These are phyloP conservation scores for Phytoseiulus persimilis DNA, from an alignment of 2,888 invertebrate species.

Conservation along the genomic window DNA sequence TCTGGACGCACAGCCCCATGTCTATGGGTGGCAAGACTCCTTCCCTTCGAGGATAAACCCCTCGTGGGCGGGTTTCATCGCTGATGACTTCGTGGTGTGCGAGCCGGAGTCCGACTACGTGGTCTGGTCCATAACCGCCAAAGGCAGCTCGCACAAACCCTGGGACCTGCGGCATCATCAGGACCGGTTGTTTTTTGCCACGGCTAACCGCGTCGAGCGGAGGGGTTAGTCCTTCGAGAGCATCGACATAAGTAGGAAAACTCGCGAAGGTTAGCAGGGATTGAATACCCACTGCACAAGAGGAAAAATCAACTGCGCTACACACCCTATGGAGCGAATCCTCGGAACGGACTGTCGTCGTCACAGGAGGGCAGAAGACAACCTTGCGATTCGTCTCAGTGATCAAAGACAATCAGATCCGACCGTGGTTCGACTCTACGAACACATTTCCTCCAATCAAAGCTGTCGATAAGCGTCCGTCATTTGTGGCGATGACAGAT, in stretches of 20 bases:
- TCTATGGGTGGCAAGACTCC: background rate
- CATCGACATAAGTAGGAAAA: background rate
- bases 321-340: background rate
- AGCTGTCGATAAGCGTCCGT: background rate
- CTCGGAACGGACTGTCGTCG: background rate
- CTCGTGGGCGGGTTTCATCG: background rate
- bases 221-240: background rate
- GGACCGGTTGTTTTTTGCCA: background rate
- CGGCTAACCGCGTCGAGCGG: background rate
- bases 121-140: background rate
- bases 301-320: conserved; percentile 27
- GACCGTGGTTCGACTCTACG: conserved; percentile 26
- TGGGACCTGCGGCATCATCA: conserved; percentile 18
- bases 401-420: background rate
- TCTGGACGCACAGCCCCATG: conserved; percentile 21
- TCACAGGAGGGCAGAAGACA: conserved; percentile 24
- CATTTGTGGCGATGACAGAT: background rate
- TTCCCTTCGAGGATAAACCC: background rate
- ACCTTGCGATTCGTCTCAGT: background rate
- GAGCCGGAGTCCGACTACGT: conserved; percentile 8
- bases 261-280: background rate
- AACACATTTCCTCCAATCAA: conserved; percentile 30
- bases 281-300: background rate
- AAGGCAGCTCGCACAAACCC: background rate
- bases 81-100: conserved; percentile 6